These are phyloP conservation scores for Metaphire vulgaris DNA, from an alignment of 1,140 invertebrate species.

Conservation along the genomic window DNA sequence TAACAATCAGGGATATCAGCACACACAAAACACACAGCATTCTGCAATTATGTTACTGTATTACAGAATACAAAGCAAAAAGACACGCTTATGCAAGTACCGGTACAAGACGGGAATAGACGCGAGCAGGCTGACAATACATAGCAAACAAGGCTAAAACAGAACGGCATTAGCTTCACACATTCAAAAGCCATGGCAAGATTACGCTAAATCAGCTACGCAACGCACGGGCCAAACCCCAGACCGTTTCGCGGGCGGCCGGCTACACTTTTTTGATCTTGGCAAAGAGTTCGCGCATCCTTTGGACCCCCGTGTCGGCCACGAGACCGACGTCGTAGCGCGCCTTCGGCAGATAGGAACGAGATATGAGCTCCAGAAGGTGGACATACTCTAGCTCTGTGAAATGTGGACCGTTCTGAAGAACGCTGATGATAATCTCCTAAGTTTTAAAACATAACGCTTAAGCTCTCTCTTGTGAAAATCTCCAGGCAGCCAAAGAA, in stretches of 20 bases:
- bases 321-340: neutral
- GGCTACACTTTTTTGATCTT: constrained; percentile 1
- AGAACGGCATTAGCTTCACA: no score
- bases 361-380: constrained; percentile 40
- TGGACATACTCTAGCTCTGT: constrained; percentile 42
- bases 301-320: constrained; percentile 13
- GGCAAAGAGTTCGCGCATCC: constrained; percentile 10
- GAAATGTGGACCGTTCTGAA: constrained; percentile 46
- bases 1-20: neutral
- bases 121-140: neutral
- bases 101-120: no score
- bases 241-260: no score
- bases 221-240: no score
- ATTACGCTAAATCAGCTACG: no score
- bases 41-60: no score
- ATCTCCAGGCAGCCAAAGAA: no score
- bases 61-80: no score
- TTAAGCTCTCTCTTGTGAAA: no score
- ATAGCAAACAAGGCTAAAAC: neutral
- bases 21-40: neutral
- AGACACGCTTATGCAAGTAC: no score
- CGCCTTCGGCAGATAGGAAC: constrained; percentile 35
- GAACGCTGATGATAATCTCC: constrained; percentile 64
- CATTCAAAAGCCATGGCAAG: no score
- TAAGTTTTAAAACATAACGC: constrained; percentile 47